Conservation (phyloP, 2,113 vertebrate genomes). For the Pluvialis apricaria region DNA sequence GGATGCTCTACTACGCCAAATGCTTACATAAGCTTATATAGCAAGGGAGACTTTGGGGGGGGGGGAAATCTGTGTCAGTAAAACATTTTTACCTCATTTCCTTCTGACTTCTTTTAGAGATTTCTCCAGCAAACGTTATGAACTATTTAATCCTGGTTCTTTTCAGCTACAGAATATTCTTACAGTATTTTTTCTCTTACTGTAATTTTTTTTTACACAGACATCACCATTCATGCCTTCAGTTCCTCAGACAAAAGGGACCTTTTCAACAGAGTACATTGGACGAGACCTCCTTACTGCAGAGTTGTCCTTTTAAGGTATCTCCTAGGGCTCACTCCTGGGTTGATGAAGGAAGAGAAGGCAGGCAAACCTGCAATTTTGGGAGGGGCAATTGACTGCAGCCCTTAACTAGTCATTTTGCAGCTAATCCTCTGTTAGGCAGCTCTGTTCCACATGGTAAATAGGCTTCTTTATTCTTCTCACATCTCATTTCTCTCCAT, state of each 20-base stretch:
- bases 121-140: background rate
- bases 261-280: background rate
- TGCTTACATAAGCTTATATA: background rate
- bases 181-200: background rate
- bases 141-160: background rate
- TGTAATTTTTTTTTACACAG: background rate
- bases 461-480: conserved; percentile 7
- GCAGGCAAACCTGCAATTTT: background rate
- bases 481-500: background rate
- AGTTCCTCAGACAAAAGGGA: background rate
- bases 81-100: background rate
- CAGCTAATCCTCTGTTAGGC: background rate
- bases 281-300: background rate
- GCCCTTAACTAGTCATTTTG: background rate
- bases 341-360: background rate
- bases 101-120: background rate
- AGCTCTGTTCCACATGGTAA: background rate
- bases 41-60: background rate
- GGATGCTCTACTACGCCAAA: background rate
- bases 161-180: background rate
- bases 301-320: background rate
- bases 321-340: background rate
- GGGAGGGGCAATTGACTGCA: background rate
- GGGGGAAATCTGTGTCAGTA: background rate
- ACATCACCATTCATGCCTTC: background rate